A percentile compares a stretch with the other conserved stretches of the same genome.
Conservation (phyloP, 1,140 invertebrate species). For the Schlechtendalia chinensis region DNA sequence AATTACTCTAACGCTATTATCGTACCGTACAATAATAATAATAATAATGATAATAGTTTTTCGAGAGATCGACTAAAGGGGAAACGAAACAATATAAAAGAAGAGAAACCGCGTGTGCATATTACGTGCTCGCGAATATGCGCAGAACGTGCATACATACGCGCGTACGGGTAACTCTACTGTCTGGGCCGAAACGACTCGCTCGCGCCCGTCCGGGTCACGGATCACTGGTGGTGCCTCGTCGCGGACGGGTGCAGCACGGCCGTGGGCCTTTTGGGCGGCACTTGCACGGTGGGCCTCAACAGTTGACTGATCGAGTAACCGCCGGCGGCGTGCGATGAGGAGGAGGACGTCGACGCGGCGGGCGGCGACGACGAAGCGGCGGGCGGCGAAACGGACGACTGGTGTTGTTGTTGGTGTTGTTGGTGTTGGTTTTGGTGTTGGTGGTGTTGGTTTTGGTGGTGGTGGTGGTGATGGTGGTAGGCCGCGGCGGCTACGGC, state of each 20-base stretch:
- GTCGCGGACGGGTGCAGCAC: constrained; percentile 35
- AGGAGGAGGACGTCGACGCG: no score
- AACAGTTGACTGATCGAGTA: constrained; percentile 43
- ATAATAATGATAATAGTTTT: constrained; percentile 1
- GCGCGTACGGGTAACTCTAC: background rate
- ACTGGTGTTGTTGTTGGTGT: background rate
- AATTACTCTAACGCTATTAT: background rate
- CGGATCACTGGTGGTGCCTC: no score
- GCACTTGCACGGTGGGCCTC: constrained; percentile 20
- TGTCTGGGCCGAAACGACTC: no score
- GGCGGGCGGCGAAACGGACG: no score
- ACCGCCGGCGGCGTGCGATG: background rate
- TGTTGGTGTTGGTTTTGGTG: no score
- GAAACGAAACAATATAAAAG: background rate
- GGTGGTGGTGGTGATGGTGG: background rate
- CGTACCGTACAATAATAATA: background rate
- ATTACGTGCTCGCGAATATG: background rate
- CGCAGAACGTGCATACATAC: background rate
- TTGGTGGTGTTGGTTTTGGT: no score
- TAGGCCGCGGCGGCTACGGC: background rate
- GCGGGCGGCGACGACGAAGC: no score
- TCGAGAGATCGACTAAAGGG: constrained; percentile 10
- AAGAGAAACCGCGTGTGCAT: background rate
- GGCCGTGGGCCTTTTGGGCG: constrained; percentile 38
- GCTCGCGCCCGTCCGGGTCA: no score